These are phyloP conservation scores for Accipiter cooperii DNA, from an alignment of 2,113 vertebrate species.

Conservation along the genomic window DNA sequence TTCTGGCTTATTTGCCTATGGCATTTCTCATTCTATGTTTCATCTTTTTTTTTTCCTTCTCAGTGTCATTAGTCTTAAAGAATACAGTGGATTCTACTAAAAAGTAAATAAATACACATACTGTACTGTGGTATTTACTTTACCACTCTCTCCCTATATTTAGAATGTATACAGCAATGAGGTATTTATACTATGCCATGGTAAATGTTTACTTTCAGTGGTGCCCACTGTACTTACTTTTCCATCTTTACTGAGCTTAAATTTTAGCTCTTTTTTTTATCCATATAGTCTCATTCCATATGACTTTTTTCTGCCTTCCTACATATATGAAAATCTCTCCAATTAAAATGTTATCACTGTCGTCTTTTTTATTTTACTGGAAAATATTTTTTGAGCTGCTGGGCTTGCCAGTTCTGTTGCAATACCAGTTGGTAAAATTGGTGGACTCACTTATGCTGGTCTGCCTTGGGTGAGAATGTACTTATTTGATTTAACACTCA, in stretches of 20 bases:
- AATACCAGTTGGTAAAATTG: background rate
- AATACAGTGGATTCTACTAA: conserved; percentile 38
- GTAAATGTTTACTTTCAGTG: conserved; percentile 63
- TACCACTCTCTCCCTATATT: conserved; percentile 54
- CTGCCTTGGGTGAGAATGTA: background rate
- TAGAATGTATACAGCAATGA: conserved; percentile 62
- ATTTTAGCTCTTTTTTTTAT: conserved; percentile 17
- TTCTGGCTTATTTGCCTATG: background rate
- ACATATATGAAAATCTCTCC: background rate
- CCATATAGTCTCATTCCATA: background rate
- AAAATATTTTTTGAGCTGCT: background rate
- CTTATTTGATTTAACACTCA: background rate
- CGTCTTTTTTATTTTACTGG: background rate
- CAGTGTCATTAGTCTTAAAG: conserved; percentile 7
- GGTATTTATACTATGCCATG: conserved; percentile 61
- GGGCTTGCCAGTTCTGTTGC: background rate
- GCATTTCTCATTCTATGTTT: background rate
- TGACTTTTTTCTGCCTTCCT: background rate
- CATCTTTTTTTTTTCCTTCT: conserved; percentile 17
- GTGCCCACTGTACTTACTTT: conserved; percentile 49
- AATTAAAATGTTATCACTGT: background rate
- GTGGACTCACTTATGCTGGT: background rate
- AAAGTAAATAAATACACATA: conserved; percentile 56
- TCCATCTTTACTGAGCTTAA: conserved; percentile 28
- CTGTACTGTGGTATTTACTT: conserved; percentile 50